Evolutionary conservation across 2,888 invertebrate genomes (phyloP), one percentile per base, ranked within the genome.

Genomic region (Oligia latruncula): DNA sequence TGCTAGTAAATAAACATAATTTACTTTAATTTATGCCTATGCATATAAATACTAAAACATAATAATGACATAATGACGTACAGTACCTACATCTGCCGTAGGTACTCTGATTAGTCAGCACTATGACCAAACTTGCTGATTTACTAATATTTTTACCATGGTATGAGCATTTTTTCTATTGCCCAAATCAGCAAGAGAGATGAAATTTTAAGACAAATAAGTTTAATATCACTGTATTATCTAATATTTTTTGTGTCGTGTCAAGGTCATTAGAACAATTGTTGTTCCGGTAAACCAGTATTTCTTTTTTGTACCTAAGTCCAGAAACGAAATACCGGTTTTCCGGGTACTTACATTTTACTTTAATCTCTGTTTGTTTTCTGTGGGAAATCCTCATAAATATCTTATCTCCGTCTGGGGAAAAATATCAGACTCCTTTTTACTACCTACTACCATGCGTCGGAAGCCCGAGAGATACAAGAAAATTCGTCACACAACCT

Each of bases 391-490:
- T 52, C 52, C 5, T 55, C 11, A 60, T 23, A 4, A 4, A 58
- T n/a, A 58, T n/a, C 58, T 13, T 4, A 4, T 11, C n/a, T 60
- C n/a, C 13, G 1, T 60, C 11, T 60, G 60, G n/a, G n/a, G 13
- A 60, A 23, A 60, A 13, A 20, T 29, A 0, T 1, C 13, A 0
- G 5, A 13, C 29, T 13, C 20, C 2, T 29, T 35, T 8, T 15
- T 9, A 49, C 20, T 20, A 65, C 55, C 55, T 55, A 55, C 23
- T n/a, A 23, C 3, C 11, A 17, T 11, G 17, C 4, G 1, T 17
- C 0, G 1, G 15, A 1, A 20, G 0, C 17, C 4, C 4, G 29
- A 46, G 0, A 23, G 0, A 20, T 15, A 23, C 15, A 9, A 8
- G 8, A 46, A 15, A 75, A 49, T 4, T 73, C 4, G 3, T 17